Percentiles rank a stretch among this genome's conserved stretches.
Evolutionary conservation across 2,113 vertebrate species (phyloP).

Genomic region (Genyomyrus donnyi): DNA sequence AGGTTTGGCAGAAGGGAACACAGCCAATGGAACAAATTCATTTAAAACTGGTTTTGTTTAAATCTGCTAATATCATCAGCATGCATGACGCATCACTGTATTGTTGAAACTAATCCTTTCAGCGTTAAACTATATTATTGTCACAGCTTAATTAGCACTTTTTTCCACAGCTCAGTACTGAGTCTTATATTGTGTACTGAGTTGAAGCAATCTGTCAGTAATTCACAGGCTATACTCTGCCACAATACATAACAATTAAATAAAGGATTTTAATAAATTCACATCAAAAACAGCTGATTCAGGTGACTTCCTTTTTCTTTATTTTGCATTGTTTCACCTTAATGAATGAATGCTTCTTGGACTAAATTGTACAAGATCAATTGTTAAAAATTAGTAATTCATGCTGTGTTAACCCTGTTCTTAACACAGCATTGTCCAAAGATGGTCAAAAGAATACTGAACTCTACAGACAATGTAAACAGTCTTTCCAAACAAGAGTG

Average conservation of each 20-base stretch:
- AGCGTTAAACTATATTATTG: constrained; percentile 37
- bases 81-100: constrained; percentile 18
- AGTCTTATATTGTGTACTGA: constrained; percentile 8
- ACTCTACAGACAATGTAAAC: not conserved
- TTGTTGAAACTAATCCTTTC: constrained; percentile 34
- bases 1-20: not conserved
- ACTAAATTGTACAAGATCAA: not conserved
- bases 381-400: not conserved
- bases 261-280: not conserved
- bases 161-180: constrained; percentile 1
- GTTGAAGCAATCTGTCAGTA: constrained; percentile 20
- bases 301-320: not conserved
- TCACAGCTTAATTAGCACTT: constrained; percentile 40
- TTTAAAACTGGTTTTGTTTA: not conserved
- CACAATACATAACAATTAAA: constrained; percentile 26
- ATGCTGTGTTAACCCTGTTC: not conserved
- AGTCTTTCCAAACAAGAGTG: not conserved
- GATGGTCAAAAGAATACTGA: not conserved
- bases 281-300: constrained; percentile 7
- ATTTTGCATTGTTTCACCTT: not conserved
- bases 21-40: not conserved
- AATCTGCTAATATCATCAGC: constrained; percentile 29
- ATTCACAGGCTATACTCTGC: constrained; percentile 17
- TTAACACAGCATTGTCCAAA: not conserved
- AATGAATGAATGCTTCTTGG: not conserved